Base-by-base conservation (phyloP, 2,797 vertebrate species). In the Xenopus petersii region DNA sequence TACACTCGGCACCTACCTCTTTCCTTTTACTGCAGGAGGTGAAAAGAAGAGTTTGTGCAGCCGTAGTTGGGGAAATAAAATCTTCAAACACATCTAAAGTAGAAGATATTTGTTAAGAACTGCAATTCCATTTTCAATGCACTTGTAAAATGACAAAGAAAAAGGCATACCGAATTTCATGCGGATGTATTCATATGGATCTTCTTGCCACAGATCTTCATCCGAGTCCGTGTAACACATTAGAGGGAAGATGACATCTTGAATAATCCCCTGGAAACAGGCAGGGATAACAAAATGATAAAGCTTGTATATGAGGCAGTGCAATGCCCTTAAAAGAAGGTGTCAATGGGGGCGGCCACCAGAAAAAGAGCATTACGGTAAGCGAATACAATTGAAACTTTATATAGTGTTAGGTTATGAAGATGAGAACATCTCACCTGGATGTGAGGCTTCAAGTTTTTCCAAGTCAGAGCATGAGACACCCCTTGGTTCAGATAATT, bases 151-250 rank as follows among this genome's bases (percentile, higher is more conserved):
- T 21, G 21, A 21, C 21, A 21, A 21, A 21, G 21, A 21, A 21
- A 21, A 21, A 21, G 9, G 2, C 47, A 49, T 85, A 98, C 98
- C 97, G 81, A 99, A 99, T 75, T 99, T 99, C 97, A 99, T 99
- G 80, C 98, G 96, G 85, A 99, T 99, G 86, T 99, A 99, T 86
- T 99, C 98, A 3, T 99, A 99, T 0, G 98, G 97, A 84, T 99
- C 98, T 87, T 99, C 97, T 82, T 98, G 95, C 98, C 98, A 99
- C 67, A 99, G 92, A 79, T 98, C 97, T 80, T 98, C 96, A 83
- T 99, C 98, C 49, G 95, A 96, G 90, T 99, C 98, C 84, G 98
- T 99, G 89, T 99, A 99, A 88, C 98, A 99, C 98, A 99, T 99
- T 89, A 99, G 89, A 17, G 98, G 98, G 88, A 99, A 99, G 86